phyloP scores from a whole-genome alignment of 2,797 vertebrate genomes.

The Amblyraja radiata region DNA sequence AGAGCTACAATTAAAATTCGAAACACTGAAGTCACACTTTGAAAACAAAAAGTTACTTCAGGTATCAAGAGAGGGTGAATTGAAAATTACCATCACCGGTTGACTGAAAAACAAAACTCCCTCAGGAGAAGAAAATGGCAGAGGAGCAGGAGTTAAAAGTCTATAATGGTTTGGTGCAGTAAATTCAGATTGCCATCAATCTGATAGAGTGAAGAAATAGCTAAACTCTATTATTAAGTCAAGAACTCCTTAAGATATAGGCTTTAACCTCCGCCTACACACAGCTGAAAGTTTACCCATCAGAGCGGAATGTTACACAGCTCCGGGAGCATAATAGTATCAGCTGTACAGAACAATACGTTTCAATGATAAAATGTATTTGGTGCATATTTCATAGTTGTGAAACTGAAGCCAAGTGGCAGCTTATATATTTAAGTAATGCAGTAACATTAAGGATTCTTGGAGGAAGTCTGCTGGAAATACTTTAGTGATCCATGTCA shows the following conservation, averaged over 20 bases:
- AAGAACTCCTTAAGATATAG: neutral
- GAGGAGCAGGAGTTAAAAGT: neutral
- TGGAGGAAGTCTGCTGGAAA: neutral
- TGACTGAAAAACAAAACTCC: neutral
- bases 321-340: neutral
- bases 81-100: neutral
- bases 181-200: constrained; percentile 18
- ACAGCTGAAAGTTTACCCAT: constrained; percentile 24
- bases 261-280: constrained; percentile 8
- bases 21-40: neutral
- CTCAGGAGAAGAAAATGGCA: neutral
- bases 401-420: neutral
- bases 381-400: neutral
- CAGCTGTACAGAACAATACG: neutral
- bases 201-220: neutral
- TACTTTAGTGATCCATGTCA: neutral
- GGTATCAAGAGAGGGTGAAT: neutral
- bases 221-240: constrained; percentile 13
- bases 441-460: neutral
- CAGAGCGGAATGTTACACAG: neutral
- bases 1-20: neutral
- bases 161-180: constrained; percentile 3
- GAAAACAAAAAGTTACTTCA: neutral
- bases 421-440: neutral
- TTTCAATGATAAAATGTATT: neutral